These are phyloP conservation scores for Arion vulgaris DNA, from an alignment of 1,140 invertebrate species.

Conservation along the genomic window DNA sequence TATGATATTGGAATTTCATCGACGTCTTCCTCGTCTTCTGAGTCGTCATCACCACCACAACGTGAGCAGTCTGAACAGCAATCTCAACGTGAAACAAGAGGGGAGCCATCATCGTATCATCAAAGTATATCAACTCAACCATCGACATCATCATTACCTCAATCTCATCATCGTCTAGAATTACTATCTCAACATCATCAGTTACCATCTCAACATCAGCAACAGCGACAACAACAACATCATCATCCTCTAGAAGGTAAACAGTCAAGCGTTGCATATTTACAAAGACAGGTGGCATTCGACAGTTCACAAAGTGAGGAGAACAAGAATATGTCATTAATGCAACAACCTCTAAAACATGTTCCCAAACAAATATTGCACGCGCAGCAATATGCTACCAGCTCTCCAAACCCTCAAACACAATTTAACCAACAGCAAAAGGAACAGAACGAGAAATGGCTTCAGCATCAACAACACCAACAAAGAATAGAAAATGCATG, in stretches of 20 bases:
- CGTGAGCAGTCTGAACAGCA: background rate
- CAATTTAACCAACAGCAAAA: background rate
- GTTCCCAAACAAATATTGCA: too few species aligned
- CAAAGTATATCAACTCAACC: background rate
- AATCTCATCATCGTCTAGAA: background rate
- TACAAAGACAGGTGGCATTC: slow-evolving; percentile 11
- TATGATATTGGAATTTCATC: background rate
- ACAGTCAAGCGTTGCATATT: background rate
- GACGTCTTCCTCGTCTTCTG: slow-evolving; percentile 1
- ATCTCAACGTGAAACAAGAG: background rate
- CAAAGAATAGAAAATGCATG: background rate
- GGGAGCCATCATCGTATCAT: background rate
- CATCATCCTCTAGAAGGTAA: background rate
- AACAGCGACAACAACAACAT: background rate
- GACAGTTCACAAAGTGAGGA: background rate
- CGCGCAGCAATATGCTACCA: too few species aligned
- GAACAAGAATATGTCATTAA: too few species aligned
- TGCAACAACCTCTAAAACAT: too few species aligned
- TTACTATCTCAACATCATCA: background rate
- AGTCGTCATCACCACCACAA: background rate
- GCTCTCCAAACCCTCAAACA: too few species aligned
- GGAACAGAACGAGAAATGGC: background rate
- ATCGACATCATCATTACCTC: background rate
- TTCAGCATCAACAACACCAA: background rate
- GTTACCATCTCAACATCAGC: background rate